These are phyloP conservation scores for Tinea semifulvella DNA, from an alignment of 2,888 invertebrate genomes.

Conservation along the genomic window DNA sequence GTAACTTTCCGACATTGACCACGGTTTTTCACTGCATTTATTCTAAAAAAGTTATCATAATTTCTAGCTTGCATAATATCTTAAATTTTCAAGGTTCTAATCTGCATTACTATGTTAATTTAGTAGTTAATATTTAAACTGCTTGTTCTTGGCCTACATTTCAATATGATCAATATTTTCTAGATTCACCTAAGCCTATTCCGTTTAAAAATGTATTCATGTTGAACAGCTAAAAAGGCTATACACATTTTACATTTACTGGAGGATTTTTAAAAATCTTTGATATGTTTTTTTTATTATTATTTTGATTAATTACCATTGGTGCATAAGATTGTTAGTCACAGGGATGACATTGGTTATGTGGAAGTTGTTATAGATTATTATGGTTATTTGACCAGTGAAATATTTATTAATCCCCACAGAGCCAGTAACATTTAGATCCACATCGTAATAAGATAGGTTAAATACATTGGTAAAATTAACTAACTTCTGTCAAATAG, in stretches of 20 bases:
- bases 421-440: conserved; percentile 34
- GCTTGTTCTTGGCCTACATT: too few relatives aligned
- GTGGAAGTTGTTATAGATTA: conserved; percentile 42
- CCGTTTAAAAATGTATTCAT: too few relatives aligned
- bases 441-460: not conserved
- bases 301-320: not conserved
- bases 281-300: not conserved
- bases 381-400: conserved; percentile 21
- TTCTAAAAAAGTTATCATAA: conserved; percentile 34
- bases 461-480: conserved; percentile 18
- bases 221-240: too few relatives aligned
- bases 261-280: too few relatives aligned
- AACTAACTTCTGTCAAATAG: not conserved
- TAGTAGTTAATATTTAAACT: too few relatives aligned
- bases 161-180: too few relatives aligned
- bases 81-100: conserved; percentile 33
- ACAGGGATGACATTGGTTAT: conserved; percentile 50
- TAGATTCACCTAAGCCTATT: too few relatives aligned
- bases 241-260: too few relatives aligned
- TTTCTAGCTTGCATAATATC: conserved; percentile 26
- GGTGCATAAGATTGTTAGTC: conserved; percentile 61
- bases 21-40: conserved; percentile 32
- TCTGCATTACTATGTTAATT: conserved; percentile 27
- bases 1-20: conserved; percentile 39
- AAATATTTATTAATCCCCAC: conserved; percentile 34